Evolutionary conservation across 2,797 vertebrate species (phyloP).

Genomic region (Meriones psammophilus): DNA sequence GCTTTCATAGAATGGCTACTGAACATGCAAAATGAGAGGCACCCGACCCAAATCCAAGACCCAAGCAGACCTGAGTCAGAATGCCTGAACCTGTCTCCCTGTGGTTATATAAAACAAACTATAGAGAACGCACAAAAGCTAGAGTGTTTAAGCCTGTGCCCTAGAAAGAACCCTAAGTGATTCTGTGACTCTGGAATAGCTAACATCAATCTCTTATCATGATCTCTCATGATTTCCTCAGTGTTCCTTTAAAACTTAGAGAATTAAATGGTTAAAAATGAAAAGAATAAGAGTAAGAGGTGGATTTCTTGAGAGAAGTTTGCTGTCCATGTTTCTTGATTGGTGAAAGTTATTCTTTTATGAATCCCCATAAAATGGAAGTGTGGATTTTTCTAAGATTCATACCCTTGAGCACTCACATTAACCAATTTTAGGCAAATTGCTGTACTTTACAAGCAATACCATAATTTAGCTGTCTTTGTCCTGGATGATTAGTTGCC

Average conservation of each 20-base stretch:
- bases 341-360: background rate
- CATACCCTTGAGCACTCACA: background rate
- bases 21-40: background rate
- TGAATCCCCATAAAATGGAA: background rate
- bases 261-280: too few species aligned
- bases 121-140: constrained; percentile 10
- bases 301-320: too few species aligned
- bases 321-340: constrained; percentile 9
- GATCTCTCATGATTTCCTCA: too few species aligned
- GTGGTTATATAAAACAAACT: background rate
- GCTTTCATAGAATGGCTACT: background rate
- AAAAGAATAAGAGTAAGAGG: too few species aligned
- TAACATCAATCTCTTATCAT: too few species aligned
- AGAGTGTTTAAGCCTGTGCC: background rate
- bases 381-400: background rate
- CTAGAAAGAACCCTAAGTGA: background rate
- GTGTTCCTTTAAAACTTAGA: too few species aligned
- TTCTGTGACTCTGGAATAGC: too few species aligned
- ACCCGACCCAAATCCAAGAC: background rate
- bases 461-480: constrained; percentile 31
- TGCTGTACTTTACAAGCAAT: constrained; percentile 17
- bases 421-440: constrained; percentile 64
- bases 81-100: background rate
- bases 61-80: background rate
- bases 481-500: background rate